Base-by-base conservation (phyloP, 2,888 invertebrate species). In the Drosophila kanekoi region DNA sequence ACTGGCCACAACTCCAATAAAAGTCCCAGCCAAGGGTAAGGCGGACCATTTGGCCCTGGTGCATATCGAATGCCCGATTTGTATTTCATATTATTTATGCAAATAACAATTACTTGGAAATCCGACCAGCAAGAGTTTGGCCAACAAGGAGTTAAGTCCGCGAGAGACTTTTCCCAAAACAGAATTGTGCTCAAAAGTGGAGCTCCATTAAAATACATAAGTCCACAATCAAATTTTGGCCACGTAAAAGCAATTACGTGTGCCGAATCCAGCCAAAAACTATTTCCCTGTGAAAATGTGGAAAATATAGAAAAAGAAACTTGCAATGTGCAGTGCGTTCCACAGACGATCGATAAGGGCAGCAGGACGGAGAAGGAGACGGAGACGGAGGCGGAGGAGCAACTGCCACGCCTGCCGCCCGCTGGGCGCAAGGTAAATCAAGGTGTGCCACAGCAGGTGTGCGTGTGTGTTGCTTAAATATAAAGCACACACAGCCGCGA, bases 401-500 rank as follows among this genome's bases (percentile, higher is more conserved):
- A 52, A 53, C 60, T 61, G 65, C 61, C 73, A 52, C 58, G 53
- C 51, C 63, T 41, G 47, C 18, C 37, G n/a, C 20, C 58, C 32
- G 23, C 53, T 54, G 49, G 45, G 37, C 49, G 43, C 43, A 72
- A 71, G 72, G 72, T 71, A 87, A 84, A 85, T 81, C 82, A 87
- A 84, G 84, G 89, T 86, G 84, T 80, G 88, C 72, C 83, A 14
- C 66, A 60, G 63, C 57, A 64, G 53, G 71, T 71, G 66, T 79
- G 66, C 76, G 63, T 63, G 67, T 62, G 67, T 49, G 64, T 56
- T 43, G 28, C 49, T 52, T 58, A 57, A 71, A 70, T 60, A 79
- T 57, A 62, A 65, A 38, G 51, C 69, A 70, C 57, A 78, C 51
- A 78, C 51, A 60, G 57, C 33, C n/a, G 18, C n/a, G 40, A 49